Evolutionary conservation across 2,888 invertebrate species (phyloP), one percentile per base, ranked within the genome.

Genomic region (Diarsia mendica): DNA sequence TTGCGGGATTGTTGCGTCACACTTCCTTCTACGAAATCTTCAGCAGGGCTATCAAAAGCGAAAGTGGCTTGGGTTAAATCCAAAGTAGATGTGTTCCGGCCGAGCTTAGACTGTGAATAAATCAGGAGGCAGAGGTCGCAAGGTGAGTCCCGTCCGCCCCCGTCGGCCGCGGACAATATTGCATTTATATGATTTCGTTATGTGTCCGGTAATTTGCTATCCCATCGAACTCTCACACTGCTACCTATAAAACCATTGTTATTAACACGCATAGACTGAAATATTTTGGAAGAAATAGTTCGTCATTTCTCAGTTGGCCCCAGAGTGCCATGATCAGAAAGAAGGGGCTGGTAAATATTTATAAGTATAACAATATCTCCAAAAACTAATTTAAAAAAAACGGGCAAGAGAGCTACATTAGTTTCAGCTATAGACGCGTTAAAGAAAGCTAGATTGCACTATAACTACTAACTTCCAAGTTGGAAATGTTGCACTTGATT

Each of bases 131-230:
- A 61, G 87, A 91, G 91, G 90, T 90, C 90, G 87, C 89, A 89
- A 91, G 91, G 92, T 92, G 90, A 90, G 87, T 79, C 67, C 79
- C 82, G 74, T 68, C 80, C 76, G 77, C 51, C 69, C 77, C 63
- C 80, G 83, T 80, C 87, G 88, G 78, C 77, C 85, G 89, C 85
- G 89, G 85, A 87, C 91, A 87, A 92, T 92, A 91, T 89, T 91
- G 92, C 91, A 93, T 93, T 93, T 93, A 93, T 91, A 93, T 92
- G 91, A 91, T 90, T 92, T 92, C 90, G 91, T 93, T 93, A 92
- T 84, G 88, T 83, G 85, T 82, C 84, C 87, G 81, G 84, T 84
- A 84, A 78, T 82, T 89, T 85, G 76, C 83, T 81, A 88, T 88
- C 85, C 88, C 82, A 91, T 92, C 89, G 89, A 89, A 88, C 85